A percentile compares a stretch with the other conserved stretches of the same genome.
These are phyloP conservation scores for Takifugu ocellatus DNA, from an alignment of 2,797 vertebrate species.

Conservation along the genomic window DNA sequence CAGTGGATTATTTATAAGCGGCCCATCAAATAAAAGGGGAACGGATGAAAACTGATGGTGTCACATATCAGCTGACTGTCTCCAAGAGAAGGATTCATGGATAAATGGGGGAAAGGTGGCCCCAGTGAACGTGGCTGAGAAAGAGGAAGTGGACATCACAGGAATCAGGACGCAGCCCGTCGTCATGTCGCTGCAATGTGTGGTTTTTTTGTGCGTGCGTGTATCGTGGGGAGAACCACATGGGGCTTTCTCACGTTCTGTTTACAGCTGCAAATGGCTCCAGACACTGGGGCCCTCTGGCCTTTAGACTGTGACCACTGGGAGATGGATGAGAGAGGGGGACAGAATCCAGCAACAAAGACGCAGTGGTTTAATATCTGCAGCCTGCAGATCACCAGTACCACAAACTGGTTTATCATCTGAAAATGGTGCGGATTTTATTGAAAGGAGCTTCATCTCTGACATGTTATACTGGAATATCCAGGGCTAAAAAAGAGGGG, in stretches of 20 bases:
- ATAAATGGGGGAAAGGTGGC: slow-evolving; percentile 53
- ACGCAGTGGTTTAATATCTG: too few species aligned
- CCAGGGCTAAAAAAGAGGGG: too few species aligned
- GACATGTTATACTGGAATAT: too few species aligned
- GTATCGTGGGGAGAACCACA: slow-evolving; percentile 71
- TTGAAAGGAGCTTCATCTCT: not conserved
- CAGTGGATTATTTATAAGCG: slow-evolving; percentile 9
- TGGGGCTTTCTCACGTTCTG: slow-evolving; percentile 78
- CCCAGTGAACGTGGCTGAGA: slow-evolving; percentile 26
- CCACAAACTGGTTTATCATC: not conserved
- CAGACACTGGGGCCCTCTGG: slow-evolving; percentile 65
- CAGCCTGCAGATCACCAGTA: too few species aligned
- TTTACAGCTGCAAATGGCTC: slow-evolving; percentile 77
- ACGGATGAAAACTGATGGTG: not conserved
- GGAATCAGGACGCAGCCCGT: slow-evolving; percentile 47
- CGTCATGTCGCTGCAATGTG: slow-evolving; percentile 63
- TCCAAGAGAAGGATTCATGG: slow-evolving; percentile 9
- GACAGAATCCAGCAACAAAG: not conserved
- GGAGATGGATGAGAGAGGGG: slow-evolving; percentile 35
- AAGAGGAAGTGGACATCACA: slow-evolving; percentile 56
- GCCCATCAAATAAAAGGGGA: slow-evolving; percentile 25
- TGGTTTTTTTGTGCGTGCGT: slow-evolving; percentile 28
- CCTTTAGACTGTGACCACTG: slow-evolving; percentile 62
- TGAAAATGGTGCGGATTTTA: not conserved
- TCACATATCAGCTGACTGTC: not conserved